Evolutionary conservation across 2,888 invertebrate genomes (phyloP).

Genomic region (Atethmia centrago): DNA sequence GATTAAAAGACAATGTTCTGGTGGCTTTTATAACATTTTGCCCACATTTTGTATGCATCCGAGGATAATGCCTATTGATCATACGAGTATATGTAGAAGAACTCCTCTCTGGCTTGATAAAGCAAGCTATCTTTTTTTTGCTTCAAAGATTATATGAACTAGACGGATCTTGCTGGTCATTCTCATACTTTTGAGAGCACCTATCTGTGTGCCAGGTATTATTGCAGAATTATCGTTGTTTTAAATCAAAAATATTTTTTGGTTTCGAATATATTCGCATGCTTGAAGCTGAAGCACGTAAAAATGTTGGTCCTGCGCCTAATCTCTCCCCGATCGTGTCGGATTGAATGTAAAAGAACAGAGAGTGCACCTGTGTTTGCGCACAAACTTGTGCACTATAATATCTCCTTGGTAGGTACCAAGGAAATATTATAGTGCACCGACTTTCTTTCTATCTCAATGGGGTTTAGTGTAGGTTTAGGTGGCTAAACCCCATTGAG

Average conservation of each 20-base stretch:
- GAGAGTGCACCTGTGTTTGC: too few relatives aligned
- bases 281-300: not conserved
- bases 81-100: not conserved
- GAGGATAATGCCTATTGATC: not conserved
- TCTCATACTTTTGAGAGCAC: not conserved
- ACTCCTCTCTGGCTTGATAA: not conserved
- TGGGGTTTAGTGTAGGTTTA: too few relatives aligned
- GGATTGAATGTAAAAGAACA: too few relatives aligned
- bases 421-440: too few relatives aligned
- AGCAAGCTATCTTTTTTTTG: not conserved
- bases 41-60: not conserved
- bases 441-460: too few relatives aligned
- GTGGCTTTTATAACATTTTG: not conserved
- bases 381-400: too few relatives aligned
- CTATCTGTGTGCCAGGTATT: not conserved
- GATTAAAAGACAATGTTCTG: slow-evolving; percentile 45
- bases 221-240: not conserved
- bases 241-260: not conserved
- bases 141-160: not conserved
- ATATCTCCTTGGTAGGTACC: too few relatives aligned
- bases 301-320: too few relatives aligned
- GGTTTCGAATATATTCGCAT: not conserved
- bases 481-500: not conserved
- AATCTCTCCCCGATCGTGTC: too few relatives aligned
- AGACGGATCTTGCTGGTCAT: not conserved